These are phyloP conservation scores for Orthonevra nobilis DNA, from an alignment of 2,888 invertebrate species.

Conservation along the genomic window DNA sequence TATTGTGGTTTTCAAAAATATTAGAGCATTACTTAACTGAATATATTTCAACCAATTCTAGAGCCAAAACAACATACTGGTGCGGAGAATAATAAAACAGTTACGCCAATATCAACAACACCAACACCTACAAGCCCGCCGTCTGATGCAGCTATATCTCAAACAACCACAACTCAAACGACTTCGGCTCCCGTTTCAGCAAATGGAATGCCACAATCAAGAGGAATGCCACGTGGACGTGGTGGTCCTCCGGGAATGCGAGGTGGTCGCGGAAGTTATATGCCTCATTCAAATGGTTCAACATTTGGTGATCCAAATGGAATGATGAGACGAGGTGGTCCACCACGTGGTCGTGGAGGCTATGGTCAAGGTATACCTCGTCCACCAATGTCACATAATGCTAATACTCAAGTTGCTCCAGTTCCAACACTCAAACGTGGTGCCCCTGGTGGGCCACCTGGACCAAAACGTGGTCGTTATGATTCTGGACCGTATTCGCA, in stretches of 20 bases:
- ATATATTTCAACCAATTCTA: constrained; percentile 46
- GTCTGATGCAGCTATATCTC: constrained; percentile 69
- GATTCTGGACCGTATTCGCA: constrained; percentile 79
- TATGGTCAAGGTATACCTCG: constrained; percentile 78
- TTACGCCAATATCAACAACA: constrained; percentile 77
- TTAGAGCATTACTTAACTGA: too few species aligned
- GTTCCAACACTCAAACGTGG: constrained; percentile 79
- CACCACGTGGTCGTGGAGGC: constrained; percentile 78
- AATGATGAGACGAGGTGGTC: constrained; percentile 76
- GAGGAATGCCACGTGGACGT: constrained; percentile 77
- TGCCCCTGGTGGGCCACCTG: constrained; percentile 78
- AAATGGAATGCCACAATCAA: constrained; percentile 64
- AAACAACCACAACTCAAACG: constrained; percentile 53
- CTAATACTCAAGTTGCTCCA: constrained; percentile 79
- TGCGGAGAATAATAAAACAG: constrained; percentile 78
- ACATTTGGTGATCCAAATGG: constrained; percentile 73
- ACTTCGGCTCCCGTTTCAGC: constrained; percentile 54
- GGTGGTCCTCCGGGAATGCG: constrained; percentile 75
- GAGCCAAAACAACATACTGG: constrained; percentile 78
- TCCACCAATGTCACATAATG: constrained; percentile 78
- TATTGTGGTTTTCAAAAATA: too few species aligned
- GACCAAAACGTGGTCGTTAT: constrained; percentile 79
- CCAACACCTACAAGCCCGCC: constrained; percentile 67
- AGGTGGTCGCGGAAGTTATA: constrained; percentile 78
- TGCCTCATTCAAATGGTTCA: constrained; percentile 76